Evolutionary conservation across 2,797 vertebrate genomes (phyloP).

Genomic region (Acanthopagrus latus): DNA sequence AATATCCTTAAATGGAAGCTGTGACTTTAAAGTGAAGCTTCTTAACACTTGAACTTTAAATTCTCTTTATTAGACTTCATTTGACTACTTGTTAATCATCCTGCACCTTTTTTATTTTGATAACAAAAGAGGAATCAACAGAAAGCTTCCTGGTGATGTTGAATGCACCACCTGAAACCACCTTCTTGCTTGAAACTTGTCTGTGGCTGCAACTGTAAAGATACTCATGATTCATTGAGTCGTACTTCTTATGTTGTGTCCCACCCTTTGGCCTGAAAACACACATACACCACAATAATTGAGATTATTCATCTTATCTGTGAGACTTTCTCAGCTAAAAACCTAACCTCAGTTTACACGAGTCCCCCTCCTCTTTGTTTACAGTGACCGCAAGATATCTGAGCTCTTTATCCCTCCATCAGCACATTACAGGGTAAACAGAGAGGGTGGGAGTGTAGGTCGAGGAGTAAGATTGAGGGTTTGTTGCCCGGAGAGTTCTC

Average conservation of each 20-base stretch:
- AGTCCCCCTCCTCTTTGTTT: slow-evolving; percentile 58
- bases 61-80: background rate
- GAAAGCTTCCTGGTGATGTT: slow-evolving; percentile 2
- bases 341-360: slow-evolving; percentile 30
- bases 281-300: slow-evolving; percentile 1
- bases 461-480: slow-evolving; percentile 23
- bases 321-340: background rate
- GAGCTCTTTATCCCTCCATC: slow-evolving; percentile 64
- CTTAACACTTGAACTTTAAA: background rate
- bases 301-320: slow-evolving; percentile 20
- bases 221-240: background rate
- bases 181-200: no score
- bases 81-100: background rate
- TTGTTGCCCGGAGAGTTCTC: slow-evolving; percentile 50
- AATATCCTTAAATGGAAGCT: background rate
- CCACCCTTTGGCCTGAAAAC: slow-evolving; percentile 5
- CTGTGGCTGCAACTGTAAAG: no score
- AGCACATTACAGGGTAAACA: slow-evolving; percentile 61
- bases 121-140: slow-evolving; percentile 7
- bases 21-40: no score
- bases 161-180: no score
- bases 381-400: slow-evolving; percentile 58
- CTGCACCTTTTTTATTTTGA: background rate
- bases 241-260: background rate
- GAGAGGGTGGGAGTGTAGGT: slow-evolving; percentile 44